phyloP scores from a whole-genome alignment of 2,888 invertebrate genomes.

The Macroteleia sp. region DNA sequence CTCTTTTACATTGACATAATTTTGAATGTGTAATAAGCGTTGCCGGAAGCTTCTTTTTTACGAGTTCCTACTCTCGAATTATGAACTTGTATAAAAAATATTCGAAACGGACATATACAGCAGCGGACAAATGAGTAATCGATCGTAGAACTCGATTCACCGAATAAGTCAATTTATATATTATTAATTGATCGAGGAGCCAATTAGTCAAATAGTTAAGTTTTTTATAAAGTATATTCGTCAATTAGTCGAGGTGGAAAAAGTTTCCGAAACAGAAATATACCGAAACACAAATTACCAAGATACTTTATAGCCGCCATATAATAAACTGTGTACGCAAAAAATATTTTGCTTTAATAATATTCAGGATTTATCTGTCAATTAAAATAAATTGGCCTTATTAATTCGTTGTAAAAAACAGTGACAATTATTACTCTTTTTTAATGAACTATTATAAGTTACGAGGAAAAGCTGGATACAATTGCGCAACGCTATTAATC shows the following conservation, averaged over 20 bases:
- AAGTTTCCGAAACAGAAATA: neutral
- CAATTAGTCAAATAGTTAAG: slow-evolving; percentile 5
- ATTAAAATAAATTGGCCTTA: too few relatives aligned
- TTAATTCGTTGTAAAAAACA: too few relatives aligned
- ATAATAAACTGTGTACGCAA: too few relatives aligned
- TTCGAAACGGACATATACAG: neutral
- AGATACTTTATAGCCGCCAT: too few relatives aligned
- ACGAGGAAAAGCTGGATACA: too few relatives aligned
- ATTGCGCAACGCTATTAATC: too few relatives aligned
- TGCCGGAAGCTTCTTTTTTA: slow-evolving; percentile 15
- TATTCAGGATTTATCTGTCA: too few relatives aligned
- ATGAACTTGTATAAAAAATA: slow-evolving; percentile 11
- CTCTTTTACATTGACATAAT: slow-evolving; percentile 12
- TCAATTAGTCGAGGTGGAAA: slow-evolving; percentile 11
- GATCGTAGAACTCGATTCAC: neutral
- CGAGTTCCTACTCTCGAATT: slow-evolving; percentile 12
- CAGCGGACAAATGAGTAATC: neutral
- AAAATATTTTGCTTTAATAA: too few relatives aligned
- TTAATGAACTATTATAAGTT: too few relatives aligned
- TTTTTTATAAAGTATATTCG: slow-evolving; percentile 31
- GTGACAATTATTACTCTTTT: too few relatives aligned
- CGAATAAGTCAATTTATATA: slow-evolving; percentile 25
- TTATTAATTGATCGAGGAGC: slow-evolving; percentile 37
- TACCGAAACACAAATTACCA: too few relatives aligned
- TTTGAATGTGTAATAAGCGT: slow-evolving; percentile 30